Conservation (phyloP, 2,888 invertebrate genomes). For the Palloptera scutellata region DNA sequence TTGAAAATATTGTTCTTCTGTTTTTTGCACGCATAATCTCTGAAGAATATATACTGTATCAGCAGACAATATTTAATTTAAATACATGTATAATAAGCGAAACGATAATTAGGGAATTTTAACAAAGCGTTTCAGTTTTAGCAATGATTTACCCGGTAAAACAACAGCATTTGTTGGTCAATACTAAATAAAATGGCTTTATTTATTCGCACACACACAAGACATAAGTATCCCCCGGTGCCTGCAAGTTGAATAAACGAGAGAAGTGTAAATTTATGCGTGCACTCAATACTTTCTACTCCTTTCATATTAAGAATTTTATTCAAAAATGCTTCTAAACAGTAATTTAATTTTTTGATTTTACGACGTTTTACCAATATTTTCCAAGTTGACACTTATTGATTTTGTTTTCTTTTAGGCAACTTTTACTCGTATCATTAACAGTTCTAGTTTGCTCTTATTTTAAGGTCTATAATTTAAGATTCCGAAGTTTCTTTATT, state of each 20-base stretch:
- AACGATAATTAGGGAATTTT: not conserved
- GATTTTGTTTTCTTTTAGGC: too few relatives aligned
- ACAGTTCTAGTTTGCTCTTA: too few relatives aligned
- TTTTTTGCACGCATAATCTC: not conserved
- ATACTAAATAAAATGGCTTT: not conserved
- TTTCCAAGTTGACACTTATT: too few relatives aligned
- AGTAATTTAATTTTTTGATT: too few relatives aligned
- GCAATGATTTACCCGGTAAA: not conserved
- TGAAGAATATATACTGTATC: not conserved
- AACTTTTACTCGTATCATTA: too few relatives aligned
- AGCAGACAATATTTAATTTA: not conserved
- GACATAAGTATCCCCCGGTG: not conserved
- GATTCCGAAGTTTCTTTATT: not conserved
- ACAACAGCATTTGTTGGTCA: not conserved
- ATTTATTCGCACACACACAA: not conserved
- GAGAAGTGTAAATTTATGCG: not conserved
- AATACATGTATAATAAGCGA: not conserved
- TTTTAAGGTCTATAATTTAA: not conserved
- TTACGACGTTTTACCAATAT: too few relatives aligned
- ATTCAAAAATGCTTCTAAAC: too few relatives aligned
- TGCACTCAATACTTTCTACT: not conserved
- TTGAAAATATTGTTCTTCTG: conserved; percentile 11
- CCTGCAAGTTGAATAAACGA: not conserved
- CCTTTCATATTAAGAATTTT: too few relatives aligned
- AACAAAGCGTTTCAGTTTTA: not conserved